A percentile compares a stretch with the other conserved stretches of the same genome.
Evolutionary conservation across 2,797 vertebrate genomes (phyloP).

Genomic region (Protonibea diacanthus): DNA sequence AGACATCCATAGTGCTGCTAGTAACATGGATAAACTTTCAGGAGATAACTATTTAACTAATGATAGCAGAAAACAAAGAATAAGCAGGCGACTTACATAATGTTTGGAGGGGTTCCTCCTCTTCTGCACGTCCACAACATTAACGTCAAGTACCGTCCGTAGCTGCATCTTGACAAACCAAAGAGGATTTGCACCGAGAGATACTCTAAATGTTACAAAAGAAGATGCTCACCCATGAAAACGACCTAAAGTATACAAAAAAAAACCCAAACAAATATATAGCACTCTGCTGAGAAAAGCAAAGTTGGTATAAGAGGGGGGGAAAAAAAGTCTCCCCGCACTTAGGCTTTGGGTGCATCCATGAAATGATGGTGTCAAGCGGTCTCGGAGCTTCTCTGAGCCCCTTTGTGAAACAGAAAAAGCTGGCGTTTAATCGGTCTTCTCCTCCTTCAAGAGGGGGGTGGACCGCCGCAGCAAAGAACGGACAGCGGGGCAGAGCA

Average conservation of each 20-base stretch:
- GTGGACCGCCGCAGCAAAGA: constrained; percentile 37
- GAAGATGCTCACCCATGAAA: constrained; percentile 62
- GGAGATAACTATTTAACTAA: too few relatives aligned
- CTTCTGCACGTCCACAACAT: constrained; percentile 95
- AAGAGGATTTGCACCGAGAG: constrained; percentile 36
- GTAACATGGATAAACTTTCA: not conserved
- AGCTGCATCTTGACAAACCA: constrained; percentile 87
- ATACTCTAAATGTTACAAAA: constrained; percentile 22
- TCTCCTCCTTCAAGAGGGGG: constrained; percentile 65
- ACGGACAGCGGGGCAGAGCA: constrained; percentile 15
- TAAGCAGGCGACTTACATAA: constrained; percentile 88
- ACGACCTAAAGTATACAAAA: not conserved
- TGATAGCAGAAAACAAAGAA: not conserved
- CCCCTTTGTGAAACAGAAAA: constrained; percentile 67
- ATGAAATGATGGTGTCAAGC: constrained; percentile 39
- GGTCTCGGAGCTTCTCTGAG: constrained; percentile 51
- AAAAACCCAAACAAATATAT: too few relatives aligned
- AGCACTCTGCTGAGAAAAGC: not conserved
- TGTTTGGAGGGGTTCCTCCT: constrained; percentile 94
- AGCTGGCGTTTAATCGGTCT: constrained; percentile 47
- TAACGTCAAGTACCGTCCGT: constrained; percentile 89
- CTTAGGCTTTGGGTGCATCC: constrained; percentile 42
- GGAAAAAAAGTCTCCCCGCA: not conserved
- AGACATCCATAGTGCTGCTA: not conserved
- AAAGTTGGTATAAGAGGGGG: constrained; percentile 11